A percentile compares a stretch with the other conserved stretches of the same genome.
Evolutionary conservation across 1,140 invertebrate genomes (phyloP).

Genomic region (Physella acuta): DNA sequence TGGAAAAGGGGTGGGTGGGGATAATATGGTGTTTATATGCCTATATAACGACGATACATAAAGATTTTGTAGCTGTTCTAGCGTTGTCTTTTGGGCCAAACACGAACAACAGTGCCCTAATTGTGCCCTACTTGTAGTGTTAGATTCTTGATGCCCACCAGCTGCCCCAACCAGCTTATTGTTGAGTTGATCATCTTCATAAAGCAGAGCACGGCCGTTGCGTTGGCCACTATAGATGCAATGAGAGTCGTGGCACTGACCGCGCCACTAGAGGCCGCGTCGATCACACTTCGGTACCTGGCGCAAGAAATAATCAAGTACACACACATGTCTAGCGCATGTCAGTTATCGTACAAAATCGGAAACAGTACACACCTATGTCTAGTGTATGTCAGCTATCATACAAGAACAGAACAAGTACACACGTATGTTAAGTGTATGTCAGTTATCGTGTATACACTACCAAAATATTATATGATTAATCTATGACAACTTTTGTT

Average conservation of each 20-base stretch:
- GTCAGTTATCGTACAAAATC: too few relatives aligned
- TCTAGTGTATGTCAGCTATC: too few relatives aligned
- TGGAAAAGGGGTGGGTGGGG: too few relatives aligned
- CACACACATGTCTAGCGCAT: not conserved
- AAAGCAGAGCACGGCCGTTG: conserved; percentile 86
- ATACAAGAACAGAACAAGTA: too few relatives aligned
- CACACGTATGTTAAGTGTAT: too few relatives aligned
- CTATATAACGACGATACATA: not conserved
- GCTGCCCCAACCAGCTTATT: conserved; percentile 74
- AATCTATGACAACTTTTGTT: too few relatives aligned
- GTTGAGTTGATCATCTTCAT: conserved; percentile 79
- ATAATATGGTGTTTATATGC: not conserved
- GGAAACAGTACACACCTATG: too few relatives aligned
- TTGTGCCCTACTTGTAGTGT: conserved; percentile 49
- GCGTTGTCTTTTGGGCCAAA: too few relatives aligned
- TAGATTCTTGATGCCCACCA: conserved; percentile 68
- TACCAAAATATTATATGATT: not conserved
- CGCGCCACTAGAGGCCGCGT: conserved; percentile 86
- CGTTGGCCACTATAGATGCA: conserved; percentile 84
- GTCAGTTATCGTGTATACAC: too few relatives aligned
- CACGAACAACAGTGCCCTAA: too few relatives aligned
- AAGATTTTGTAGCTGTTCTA: not conserved
- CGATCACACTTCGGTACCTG: conserved; percentile 69
- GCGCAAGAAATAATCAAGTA: not conserved
- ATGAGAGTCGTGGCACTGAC: conserved; percentile 76